Evolutionary conservation across 1,140 invertebrate genomes (phyloP).

Genomic region (Aphelinus atriplicis): DNA sequence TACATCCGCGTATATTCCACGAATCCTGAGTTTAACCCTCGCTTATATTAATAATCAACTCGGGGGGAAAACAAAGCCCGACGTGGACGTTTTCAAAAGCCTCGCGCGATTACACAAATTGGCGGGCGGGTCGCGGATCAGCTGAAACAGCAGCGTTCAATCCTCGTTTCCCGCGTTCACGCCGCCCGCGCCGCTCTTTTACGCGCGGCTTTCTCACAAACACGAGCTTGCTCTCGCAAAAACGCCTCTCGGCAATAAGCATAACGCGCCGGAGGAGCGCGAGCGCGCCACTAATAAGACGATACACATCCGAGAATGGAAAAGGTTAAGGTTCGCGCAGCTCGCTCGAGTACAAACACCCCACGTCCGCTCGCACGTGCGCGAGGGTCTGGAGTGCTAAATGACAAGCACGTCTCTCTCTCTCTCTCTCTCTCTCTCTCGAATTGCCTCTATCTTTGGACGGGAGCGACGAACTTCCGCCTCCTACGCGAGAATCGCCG

Average conservation of each 20-base stretch:
- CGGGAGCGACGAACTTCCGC: background rate
- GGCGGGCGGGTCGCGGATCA: too few relatives aligned
- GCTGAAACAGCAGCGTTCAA: background rate
- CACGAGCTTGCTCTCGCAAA: background rate
- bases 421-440: too few relatives aligned
- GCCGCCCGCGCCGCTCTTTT: background rate
- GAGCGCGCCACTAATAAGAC: background rate
- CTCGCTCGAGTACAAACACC: constrained; percentile 14
- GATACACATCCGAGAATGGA: background rate
- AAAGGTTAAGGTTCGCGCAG: constrained; percentile 6
- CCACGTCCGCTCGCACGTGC: constrained; percentile 4
- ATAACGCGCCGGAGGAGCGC: background rate
- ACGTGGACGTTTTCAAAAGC: too few relatives aligned
- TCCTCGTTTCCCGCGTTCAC: background rate
- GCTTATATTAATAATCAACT: too few relatives aligned
- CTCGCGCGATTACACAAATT: too few relatives aligned
- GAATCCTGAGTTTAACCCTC: too few relatives aligned
- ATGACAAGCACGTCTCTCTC: background rate
- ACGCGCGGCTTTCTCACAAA: constrained; percentile 19
- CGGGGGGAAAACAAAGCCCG: too few relatives aligned
- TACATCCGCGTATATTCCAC: too few relatives aligned
- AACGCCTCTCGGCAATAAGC: background rate
- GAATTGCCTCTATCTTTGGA: background rate
- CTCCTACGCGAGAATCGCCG: background rate
- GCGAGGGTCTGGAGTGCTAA: background rate